These are phyloP conservation scores for Rotaria socialis DNA, from an alignment of 2,888 invertebrate species.

Conservation along the genomic window DNA sequence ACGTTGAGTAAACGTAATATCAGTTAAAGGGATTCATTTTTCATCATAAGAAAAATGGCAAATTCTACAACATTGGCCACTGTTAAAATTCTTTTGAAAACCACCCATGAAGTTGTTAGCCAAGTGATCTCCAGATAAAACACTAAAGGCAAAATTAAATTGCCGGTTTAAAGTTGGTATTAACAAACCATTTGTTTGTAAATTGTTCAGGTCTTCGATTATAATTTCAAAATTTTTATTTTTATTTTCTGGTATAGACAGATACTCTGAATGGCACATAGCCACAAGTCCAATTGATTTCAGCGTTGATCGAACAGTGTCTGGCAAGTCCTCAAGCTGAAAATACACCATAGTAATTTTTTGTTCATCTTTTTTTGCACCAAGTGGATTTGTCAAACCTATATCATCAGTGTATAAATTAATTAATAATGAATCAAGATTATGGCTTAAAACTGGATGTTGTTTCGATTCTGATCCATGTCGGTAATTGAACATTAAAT, in stretches of 20 bases:
- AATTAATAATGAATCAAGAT: neutral
- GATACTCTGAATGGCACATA: neutral
- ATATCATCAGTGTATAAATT: neutral
- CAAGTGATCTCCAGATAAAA: neutral
- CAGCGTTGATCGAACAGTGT: neutral
- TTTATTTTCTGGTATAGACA: neutral
- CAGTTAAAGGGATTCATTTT: neutral
- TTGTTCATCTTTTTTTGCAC: neutral
- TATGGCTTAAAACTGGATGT: neutral
- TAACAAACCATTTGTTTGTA: neutral
- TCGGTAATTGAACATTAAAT: neutral
- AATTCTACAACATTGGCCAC: neutral
- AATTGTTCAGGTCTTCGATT: neutral
- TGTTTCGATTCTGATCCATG: neutral
- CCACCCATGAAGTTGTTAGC: neutral
- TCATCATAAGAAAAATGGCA: neutral
- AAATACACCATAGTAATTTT: neutral
- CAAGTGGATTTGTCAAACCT: neutral
- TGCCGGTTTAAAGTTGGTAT: neutral
- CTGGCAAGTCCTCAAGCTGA: neutral
- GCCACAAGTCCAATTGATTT: neutral
- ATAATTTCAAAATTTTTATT: neutral
- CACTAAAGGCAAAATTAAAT: neutral
- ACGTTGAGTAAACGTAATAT: neutral
- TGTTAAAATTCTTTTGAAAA: neutral